These are phyloP conservation scores for Microtus ochrogaster DNA, from an alignment of 2,113 vertebrate genomes.

Conservation along the genomic window DNA sequence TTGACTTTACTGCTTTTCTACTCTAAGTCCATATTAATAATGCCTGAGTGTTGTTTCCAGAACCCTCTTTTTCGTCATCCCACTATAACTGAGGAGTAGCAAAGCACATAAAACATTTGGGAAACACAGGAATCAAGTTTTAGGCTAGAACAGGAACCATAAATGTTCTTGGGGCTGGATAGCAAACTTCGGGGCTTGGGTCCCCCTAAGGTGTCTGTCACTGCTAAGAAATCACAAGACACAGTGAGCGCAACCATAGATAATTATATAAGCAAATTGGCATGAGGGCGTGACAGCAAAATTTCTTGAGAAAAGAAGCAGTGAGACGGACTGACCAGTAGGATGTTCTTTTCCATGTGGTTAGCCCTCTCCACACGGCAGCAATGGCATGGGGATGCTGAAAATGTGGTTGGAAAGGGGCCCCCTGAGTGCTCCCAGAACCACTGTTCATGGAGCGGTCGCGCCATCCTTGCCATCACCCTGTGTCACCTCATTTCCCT, in stretches of 20 bases:
- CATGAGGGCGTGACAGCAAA: not conserved
- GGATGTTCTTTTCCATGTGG: conserved; percentile 47
- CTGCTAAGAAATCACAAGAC: not conserved
- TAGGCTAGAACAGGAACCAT: not conserved
- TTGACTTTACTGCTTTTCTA: not conserved
- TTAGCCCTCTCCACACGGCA: not conserved
- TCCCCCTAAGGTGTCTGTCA: not conserved
- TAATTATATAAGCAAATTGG: not conserved
- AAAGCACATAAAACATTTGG: not conserved
- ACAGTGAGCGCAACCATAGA: not conserved
- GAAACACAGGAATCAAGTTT: not conserved
- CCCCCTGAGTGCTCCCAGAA: not conserved
- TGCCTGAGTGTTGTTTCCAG: not conserved
- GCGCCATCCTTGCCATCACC: not conserved
- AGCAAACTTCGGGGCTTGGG: not conserved
- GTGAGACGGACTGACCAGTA: not conserved
- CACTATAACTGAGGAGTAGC: not conserved
- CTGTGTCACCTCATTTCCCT: no score
- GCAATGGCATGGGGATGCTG: not conserved
- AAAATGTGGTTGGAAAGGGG: not conserved
- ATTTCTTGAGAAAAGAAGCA: not conserved
- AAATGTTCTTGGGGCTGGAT: no score
- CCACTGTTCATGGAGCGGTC: not conserved
- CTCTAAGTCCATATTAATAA: conserved; percentile 5
- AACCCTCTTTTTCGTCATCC: not conserved